Conservation (phyloP, 2,888 invertebrate species). For the Drosophila anomelani region DNA sequence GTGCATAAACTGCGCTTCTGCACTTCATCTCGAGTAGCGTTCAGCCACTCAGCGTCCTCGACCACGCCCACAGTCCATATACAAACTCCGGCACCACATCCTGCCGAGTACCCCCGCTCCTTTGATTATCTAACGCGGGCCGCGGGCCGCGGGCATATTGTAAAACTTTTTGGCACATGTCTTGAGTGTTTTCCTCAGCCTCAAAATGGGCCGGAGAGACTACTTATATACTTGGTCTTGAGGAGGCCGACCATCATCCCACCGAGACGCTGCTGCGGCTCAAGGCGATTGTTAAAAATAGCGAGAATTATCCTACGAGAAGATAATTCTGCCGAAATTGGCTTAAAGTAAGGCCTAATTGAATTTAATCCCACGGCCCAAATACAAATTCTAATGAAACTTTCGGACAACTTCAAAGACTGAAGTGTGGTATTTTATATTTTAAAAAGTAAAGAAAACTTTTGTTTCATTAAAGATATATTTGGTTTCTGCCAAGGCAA, state of each 20-base stretch:
- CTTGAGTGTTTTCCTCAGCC: slow-evolving; percentile 65
- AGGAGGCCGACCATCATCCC: slow-evolving; percentile 38
- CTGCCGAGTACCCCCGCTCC: background rate
- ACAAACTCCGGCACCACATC: background rate
- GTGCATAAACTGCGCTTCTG: slow-evolving; percentile 70
- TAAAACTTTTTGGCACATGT: slow-evolving; percentile 79
- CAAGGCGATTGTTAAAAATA: slow-evolving; percentile 57
- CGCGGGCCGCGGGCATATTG: slow-evolving; percentile 71
- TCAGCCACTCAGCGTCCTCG: slow-evolving; percentile 32
- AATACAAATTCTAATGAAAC: background rate
- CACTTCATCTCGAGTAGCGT: slow-evolving; percentile 42
- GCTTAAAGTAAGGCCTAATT: slow-evolving; percentile 25
- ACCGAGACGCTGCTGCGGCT: slow-evolving; percentile 24
- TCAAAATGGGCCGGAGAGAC: slow-evolving; percentile 46
- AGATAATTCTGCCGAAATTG: slow-evolving; percentile 14
- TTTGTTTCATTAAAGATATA: background rate
- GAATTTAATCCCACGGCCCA: slow-evolving; percentile 24
- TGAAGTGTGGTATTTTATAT: background rate
- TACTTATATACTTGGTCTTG: slow-evolving; percentile 46
- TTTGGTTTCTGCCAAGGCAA: background rate
- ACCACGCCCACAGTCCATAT: background rate
- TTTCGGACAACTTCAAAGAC: background rate
- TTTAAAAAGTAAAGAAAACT: background rate
- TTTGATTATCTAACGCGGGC: slow-evolving; percentile 39
- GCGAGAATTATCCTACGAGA: slow-evolving; percentile 51